A percentile compares a stretch with the other conserved stretches of the same genome.
Evolutionary conservation across 2,797 vertebrate genomes (phyloP).

Genomic region (Sebastes itinus): DNA sequence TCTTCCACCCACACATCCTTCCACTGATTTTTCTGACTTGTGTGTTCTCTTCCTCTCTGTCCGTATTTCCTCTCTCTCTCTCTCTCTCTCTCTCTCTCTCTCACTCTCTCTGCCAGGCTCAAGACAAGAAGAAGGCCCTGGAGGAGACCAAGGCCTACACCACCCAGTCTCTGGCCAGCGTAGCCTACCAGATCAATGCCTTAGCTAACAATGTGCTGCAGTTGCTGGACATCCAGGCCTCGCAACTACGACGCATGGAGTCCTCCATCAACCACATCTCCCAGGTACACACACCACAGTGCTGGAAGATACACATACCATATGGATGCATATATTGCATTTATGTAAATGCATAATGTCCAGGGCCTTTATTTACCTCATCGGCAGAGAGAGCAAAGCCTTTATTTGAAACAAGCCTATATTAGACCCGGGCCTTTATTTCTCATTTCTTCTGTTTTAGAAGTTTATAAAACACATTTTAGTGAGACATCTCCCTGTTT

Average conservation of each 20-base stretch:
- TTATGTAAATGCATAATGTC: background rate
- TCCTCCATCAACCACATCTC: constrained; percentile 99
- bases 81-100: background rate
- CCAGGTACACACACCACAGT: constrained; percentile 76
- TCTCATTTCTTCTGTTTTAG: background rate
- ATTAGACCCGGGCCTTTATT: background rate
- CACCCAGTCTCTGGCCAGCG: constrained; percentile 98
- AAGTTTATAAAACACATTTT: background rate
- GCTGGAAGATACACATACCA: background rate
- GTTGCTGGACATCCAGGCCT: constrained; percentile 98
- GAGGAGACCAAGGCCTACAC: constrained; percentile 99
- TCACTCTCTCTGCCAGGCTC: constrained; percentile 78
- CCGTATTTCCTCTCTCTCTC: background rate
- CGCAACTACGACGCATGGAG: constrained; percentile 98
- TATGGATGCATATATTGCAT: background rate
- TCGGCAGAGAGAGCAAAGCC: background rate
- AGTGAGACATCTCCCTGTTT: background rate
- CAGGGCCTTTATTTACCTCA: background rate
- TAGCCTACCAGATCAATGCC: constrained; percentile 99
- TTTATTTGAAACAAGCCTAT: background rate
- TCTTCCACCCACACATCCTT: constrained; percentile 39
- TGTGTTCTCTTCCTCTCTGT: constrained; percentile 8
- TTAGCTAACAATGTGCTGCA: constrained; percentile 99
- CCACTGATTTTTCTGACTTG: constrained; percentile 15
- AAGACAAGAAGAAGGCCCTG: constrained; percentile 99